Conservation (phyloP, 1,140 invertebrate genomes). For the Ephestia elutella region DNA sequence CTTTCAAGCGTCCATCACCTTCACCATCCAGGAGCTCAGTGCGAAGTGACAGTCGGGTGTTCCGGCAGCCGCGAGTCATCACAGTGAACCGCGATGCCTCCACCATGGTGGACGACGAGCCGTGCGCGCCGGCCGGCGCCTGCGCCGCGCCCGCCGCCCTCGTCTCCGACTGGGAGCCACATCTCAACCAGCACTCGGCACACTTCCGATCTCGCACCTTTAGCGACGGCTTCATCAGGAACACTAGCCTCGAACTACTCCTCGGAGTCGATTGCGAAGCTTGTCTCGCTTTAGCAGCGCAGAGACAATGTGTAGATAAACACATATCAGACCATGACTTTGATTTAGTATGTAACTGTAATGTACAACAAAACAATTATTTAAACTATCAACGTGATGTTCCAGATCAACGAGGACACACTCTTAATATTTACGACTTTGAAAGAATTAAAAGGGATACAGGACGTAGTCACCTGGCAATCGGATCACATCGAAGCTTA, state of each 20-base stretch:
- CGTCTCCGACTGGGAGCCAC: slow-evolving; percentile 44
- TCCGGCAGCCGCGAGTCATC: slow-evolving; percentile 66
- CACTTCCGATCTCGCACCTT: slow-evolving; percentile 67
- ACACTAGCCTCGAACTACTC: slow-evolving; percentile 69
- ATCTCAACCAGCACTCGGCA: slow-evolving; percentile 36
- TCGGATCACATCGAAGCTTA: slow-evolving; percentile 64
- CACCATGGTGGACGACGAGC: slow-evolving; percentile 68
- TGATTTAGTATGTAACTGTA: slow-evolving; percentile 69
- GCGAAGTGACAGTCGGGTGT: slow-evolving; percentile 54
- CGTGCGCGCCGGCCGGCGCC: slow-evolving; percentile 25
- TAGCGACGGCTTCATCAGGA: slow-evolving; percentile 69
- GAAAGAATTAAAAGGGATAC: slow-evolving; percentile 62
- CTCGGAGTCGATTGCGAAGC: slow-evolving; percentile 70
- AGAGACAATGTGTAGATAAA: slow-evolving; percentile 52
- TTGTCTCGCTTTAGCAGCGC: slow-evolving; percentile 58
- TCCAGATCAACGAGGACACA: slow-evolving; percentile 50
- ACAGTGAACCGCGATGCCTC: slow-evolving; percentile 69
- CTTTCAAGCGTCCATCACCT: slow-evolving; percentile 55
- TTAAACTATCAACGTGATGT: slow-evolving; percentile 50
- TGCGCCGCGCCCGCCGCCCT: slow-evolving; percentile 19
- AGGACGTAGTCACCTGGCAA: slow-evolving; percentile 40
- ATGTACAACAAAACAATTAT: slow-evolving; percentile 62
- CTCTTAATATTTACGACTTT: slow-evolving; percentile 61
- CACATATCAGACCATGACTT: slow-evolving; percentile 58
- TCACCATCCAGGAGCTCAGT: slow-evolving; percentile 64